Conservation (phyloP, 2,797 vertebrate species). For the Furcifer pardalis region DNA sequence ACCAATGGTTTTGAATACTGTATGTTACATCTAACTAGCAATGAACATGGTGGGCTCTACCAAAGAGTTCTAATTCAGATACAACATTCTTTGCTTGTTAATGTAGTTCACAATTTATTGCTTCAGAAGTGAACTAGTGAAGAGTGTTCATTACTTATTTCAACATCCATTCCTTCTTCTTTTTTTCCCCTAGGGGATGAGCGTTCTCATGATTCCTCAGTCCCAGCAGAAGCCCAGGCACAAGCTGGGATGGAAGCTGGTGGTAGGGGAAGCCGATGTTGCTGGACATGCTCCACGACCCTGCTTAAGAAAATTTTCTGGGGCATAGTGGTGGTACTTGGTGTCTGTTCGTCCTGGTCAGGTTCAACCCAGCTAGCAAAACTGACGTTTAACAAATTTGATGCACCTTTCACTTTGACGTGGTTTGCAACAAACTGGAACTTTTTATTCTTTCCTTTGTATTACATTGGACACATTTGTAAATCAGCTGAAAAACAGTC, state of each 20-base stretch:
- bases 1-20: not conserved
- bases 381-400: conserved; percentile 87
- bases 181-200: conserved; percentile 85
- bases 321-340: conserved; percentile 89
- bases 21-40: not conserved
- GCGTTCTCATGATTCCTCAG: conserved; percentile 83
- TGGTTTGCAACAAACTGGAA: conserved; percentile 98
- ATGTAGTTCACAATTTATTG: conserved; percentile 6
- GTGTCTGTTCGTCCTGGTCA: conserved; percentile 92
- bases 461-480: conserved; percentile 91
- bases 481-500: conserved; percentile 91
- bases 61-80: not conserved
- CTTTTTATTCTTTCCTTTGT: conserved; percentile 93
- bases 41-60: not conserved
- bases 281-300: conserved; percentile 80
- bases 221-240: conserved; percentile 83
- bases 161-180: not conserved
- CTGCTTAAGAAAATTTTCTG: conserved; percentile 88
- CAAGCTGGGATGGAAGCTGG: conserved; percentile 76
- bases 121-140: conserved; percentile 28
- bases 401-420: conserved; percentile 93
- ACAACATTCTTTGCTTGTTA: not conserved
- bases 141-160: conserved; percentile 33
- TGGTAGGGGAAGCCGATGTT: conserved; percentile 77
- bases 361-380: conserved; percentile 95